Conservation (phyloP, 2,113 vertebrate species). For the Lycocorax pyrrhopterus region DNA sequence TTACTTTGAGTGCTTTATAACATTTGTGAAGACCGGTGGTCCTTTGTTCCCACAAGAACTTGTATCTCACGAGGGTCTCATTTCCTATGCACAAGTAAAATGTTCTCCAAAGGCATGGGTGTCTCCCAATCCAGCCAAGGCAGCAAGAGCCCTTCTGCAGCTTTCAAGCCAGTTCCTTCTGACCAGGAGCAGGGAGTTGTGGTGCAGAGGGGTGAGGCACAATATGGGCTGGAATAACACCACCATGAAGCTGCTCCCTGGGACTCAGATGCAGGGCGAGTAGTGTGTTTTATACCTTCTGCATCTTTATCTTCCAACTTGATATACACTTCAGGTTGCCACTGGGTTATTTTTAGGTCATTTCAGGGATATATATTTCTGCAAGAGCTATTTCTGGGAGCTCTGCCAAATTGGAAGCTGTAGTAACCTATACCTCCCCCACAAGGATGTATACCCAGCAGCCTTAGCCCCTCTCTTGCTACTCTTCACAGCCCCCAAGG, state of each 20-base stretch:
- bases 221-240: background rate
- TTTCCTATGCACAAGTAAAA: background rate
- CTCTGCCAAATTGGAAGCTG: background rate
- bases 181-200: background rate
- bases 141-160: background rate
- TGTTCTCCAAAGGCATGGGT: background rate
- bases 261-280: background rate
- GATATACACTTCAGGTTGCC: background rate
- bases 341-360: conserved; percentile 25
- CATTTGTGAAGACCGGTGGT: background rate
- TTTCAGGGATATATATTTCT: conserved; percentile 28
- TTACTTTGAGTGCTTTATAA: background rate
- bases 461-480: background rate
- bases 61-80: fast-evolving
- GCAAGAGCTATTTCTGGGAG: conserved; percentile 30
- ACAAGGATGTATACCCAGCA: background rate
- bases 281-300: background rate
- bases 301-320: background rate
- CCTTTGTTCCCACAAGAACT: background rate
- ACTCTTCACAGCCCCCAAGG: fast-evolving
- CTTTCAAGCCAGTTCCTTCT: background rate
- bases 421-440: background rate
- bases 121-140: background rate
- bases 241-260: background rate
- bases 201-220: background rate